Conservation (phyloP, 1,140 invertebrate genomes). For the Whitmania pigra region DNA sequence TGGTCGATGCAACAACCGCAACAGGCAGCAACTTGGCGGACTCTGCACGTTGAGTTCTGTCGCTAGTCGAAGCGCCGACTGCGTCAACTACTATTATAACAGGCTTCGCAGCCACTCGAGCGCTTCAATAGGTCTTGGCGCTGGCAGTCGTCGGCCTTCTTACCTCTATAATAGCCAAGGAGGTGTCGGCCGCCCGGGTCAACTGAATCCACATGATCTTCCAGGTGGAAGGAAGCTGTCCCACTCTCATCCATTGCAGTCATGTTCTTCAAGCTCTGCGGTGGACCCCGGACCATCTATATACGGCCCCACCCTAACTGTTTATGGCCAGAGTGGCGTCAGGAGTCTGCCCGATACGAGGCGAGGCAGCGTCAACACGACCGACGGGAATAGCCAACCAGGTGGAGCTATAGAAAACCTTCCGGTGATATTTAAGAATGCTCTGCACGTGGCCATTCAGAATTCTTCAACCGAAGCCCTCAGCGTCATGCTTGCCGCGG, state of each 20-base stretch:
- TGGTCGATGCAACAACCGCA: neutral
- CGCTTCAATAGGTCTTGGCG: constrained; percentile 11
- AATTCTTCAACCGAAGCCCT: constrained; percentile 48
- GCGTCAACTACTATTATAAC: constrained; percentile 12
- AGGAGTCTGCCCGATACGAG: neutral
- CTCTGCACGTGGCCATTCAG: constrained; percentile 49
- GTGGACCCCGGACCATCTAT: neutral
- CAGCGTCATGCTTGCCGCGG: constrained; percentile 46
- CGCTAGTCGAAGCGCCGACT: neutral
- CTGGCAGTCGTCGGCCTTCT: neutral
- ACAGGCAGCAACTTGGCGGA: neutral
- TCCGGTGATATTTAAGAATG: constrained; percentile 43
- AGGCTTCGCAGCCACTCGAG: constrained; percentile 12
- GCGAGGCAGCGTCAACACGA: neutral
- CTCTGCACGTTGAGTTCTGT: neutral
- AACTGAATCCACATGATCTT: neutral
- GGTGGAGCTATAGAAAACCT: neutral
- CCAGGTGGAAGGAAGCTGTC: constrained; percentile 7
- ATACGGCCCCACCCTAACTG: neutral
- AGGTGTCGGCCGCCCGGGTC: neutral
- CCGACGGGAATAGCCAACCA: neutral
- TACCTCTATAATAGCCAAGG: constrained; percentile 2
- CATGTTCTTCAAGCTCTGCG: neutral
- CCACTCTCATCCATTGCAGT: constrained; percentile 1
- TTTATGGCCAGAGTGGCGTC: neutral